A percentile compares a stretch with the other conserved stretches of the same genome.
phyloP scores from a whole-genome alignment of 2,113 vertebrate species.

The Leiothrix lutea region DNA sequence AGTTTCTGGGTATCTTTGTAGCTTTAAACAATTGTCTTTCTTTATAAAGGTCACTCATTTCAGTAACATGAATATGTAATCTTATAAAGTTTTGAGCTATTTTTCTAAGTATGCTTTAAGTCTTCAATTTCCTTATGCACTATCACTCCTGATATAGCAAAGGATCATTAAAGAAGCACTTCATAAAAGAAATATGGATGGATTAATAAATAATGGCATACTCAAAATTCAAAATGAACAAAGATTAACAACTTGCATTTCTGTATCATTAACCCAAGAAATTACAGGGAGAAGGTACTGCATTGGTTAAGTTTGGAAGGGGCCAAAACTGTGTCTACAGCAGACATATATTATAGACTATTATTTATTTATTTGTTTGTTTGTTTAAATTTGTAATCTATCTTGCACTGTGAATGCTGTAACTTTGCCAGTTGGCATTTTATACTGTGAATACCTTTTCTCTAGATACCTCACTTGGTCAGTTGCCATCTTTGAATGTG shows the following conservation, averaged over 20 bases:
- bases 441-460: background rate
- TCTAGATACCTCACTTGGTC: background rate
- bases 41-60: background rate
- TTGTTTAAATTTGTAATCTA: background rate
- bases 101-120: background rate
- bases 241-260: background rate
- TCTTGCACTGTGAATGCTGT: background rate
- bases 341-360: background rate
- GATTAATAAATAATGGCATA: conserved; percentile 31
- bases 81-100: background rate
- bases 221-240: background rate
- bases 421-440: background rate
- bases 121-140: background rate
- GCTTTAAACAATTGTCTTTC: background rate
- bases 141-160: background rate
- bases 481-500: background rate
- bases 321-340: background rate
- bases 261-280: background rate
- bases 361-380: background rate
- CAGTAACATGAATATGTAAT: background rate
- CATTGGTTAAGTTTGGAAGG: background rate
- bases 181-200: conserved; percentile 9
- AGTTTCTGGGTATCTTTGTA: background rate
- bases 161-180: conserved; percentile 2
- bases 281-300: background rate